Evolutionary conservation across 2,113 vertebrate genomes (phyloP).

Genomic region (Cyphomyrus discorhynchus): DNA sequence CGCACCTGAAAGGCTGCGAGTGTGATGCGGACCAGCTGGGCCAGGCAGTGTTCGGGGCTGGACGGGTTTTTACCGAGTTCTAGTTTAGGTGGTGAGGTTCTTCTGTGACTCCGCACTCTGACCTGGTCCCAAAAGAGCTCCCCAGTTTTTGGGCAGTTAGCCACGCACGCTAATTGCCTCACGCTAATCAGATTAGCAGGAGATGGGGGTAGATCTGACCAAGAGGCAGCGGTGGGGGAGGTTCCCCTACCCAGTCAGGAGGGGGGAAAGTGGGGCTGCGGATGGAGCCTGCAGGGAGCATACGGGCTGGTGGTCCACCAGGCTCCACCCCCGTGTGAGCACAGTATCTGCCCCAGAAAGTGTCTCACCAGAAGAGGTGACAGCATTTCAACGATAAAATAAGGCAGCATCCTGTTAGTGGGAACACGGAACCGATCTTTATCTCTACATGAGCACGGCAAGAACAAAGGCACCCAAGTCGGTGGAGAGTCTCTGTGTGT

Average conservation of each 20-base stretch:
- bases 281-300: not conserved
- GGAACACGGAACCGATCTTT: not conserved
- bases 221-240: slow-evolving; percentile 35
- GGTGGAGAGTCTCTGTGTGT: not conserved
- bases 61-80: not conserved
- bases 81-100: not conserved
- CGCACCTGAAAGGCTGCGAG: not conserved
- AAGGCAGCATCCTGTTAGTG: not conserved
- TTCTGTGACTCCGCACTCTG: not conserved
- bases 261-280: not conserved
- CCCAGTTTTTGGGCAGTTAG: slow-evolving; percentile 40
- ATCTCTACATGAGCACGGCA: not conserved
- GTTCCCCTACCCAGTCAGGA: slow-evolving; percentile 25
- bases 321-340: not conserved
- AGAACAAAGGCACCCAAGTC: not conserved
- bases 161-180: slow-evolving; percentile 42
- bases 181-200: slow-evolving; percentile 59
- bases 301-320: not conserved
- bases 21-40: not conserved
- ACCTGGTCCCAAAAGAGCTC: slow-evolving; percentile 3
- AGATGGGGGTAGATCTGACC: slow-evolving; percentile 49
- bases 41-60: not conserved
- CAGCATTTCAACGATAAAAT: slow-evolving; percentile 33
- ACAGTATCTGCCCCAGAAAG: not conserved
- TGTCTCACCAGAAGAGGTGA: slow-evolving; percentile 21